These are phyloP conservation scores for Crypturellus tataupa DNA, from an alignment of 2,797 vertebrate species.

Conservation along the genomic window DNA sequence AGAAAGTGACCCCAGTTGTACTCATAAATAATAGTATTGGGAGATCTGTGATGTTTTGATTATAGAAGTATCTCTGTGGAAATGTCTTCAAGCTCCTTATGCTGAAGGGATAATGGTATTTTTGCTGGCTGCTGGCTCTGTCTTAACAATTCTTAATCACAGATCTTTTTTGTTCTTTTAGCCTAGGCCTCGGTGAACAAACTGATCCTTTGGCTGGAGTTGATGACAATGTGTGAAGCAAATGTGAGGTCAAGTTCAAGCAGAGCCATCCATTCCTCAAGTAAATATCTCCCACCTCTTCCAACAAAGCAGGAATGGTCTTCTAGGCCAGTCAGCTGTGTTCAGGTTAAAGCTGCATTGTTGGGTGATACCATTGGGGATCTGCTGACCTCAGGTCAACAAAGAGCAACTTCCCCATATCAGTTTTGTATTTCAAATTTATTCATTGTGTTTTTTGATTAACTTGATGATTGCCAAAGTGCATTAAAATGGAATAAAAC, in stretches of 20 bases:
- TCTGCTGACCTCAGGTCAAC: conserved; percentile 79
- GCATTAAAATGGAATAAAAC: conserved; percentile 2
- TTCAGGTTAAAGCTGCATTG: conserved; percentile 52
- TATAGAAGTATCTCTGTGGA: neutral
- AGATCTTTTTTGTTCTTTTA: neutral
- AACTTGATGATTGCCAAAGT: neutral
- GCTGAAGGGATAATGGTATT: neutral
- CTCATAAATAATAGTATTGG: neutral
- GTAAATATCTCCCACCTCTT: conserved; percentile 83
- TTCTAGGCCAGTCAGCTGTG: neutral
- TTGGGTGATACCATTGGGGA: conserved; percentile 30
- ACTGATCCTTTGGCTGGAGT: conserved; percentile 46
- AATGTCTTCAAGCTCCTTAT: neutral
- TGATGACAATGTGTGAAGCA: neutral
- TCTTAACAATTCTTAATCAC: neutral
- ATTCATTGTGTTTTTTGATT: neutral
- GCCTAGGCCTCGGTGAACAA: conserved; percentile 28
- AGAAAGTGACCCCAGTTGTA: neutral
- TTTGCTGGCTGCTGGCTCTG: neutral
- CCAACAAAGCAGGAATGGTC: conserved; percentile 66
- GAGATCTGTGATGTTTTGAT: neutral
- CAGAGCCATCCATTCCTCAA: conserved; percentile 52
- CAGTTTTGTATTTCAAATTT: neutral
- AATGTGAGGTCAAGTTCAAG: conserved; percentile 15
- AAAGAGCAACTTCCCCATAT: neutral